A percentile compares a stretch with the other conserved stretches of the same genome.
These are phyloP conservation scores for Zelostemma sp. DNA, from an alignment of 1,140 invertebrate genomes.

Conservation along the genomic window DNA sequence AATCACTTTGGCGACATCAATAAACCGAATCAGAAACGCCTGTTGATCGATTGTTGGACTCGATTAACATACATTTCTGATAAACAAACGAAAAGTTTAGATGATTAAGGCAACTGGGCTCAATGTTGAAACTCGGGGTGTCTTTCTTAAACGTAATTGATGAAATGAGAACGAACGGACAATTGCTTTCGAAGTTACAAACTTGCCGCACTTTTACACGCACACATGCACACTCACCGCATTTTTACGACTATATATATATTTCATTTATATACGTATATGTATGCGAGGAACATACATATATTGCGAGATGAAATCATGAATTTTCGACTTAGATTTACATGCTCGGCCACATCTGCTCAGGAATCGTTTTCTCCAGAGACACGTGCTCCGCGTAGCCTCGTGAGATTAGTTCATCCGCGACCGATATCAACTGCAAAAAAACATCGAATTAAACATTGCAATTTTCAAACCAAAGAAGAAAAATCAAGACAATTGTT, in stretches of 20 bases:
- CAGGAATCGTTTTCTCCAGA: conserved; percentile 50
- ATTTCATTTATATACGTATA: conserved; percentile 1
- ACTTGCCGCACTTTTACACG: conserved; percentile 11
- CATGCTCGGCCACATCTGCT: conserved; percentile 35
- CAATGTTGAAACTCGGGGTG: not conserved
- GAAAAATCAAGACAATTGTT: conserved; percentile 1
- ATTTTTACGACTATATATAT: conserved; percentile 24
- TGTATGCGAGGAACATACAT: conserved; percentile 15
- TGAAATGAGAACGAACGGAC: conserved; percentile 10
- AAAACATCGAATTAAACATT: conserved; percentile 12
- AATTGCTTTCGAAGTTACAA: conserved; percentile 7
- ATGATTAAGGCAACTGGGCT: conserved; percentile 12
- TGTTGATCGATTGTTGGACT: too few relatives aligned
- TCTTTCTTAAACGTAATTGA: not conserved
- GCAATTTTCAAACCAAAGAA: not conserved
- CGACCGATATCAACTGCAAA: conserved; percentile 61
- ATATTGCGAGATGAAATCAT: conserved; percentile 26
- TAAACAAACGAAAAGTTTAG: conserved; percentile 10
- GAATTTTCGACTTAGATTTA: conserved; percentile 43
- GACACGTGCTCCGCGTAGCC: conserved; percentile 52
- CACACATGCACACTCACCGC: conserved; percentile 9
- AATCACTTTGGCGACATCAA: too few relatives aligned
- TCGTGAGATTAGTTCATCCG: conserved; percentile 62
- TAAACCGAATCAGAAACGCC: too few relatives aligned
- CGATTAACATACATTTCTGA: conserved; percentile 17